Evolutionary conservation across 2,797 vertebrate genomes (phyloP), one percentile per base, ranked within the genome.

Genomic region (Pitangus sulphuratus): DNA sequence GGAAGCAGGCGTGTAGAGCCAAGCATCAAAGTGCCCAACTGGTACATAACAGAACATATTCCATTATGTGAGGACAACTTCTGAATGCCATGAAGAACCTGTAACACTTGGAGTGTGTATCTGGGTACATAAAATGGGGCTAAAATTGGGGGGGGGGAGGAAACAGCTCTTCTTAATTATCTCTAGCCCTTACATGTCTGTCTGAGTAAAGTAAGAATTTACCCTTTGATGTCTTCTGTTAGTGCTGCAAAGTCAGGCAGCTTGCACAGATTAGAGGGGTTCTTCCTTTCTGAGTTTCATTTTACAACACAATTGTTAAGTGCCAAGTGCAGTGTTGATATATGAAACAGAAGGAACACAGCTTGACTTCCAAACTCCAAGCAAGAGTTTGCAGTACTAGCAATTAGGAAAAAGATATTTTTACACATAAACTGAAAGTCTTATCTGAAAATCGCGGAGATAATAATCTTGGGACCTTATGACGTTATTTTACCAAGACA

Each of bases 371-470:
- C 74, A 90, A 86, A 87, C 39, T 89, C 53, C 56, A 75, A 39
- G 53, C 42, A 89, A 76, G 77, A 60, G 30, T 80, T 75, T 93
- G 81, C 53, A 77, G 71, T 60, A 39, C 30, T 68, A 50, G 71
- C 56, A 89, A 57, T 84, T 66, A 83, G 57, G 60, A 77, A 80
- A 50, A 80, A 74, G 53, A 18, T 80, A 84, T 44, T 95, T 91
- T 42, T 92, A 64, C 70, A 51, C 82, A 42, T 70, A 84, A 82
- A 82, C 74, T 51, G 20, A 48, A 70, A 44, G 31, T 68, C 75
- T 91, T 90, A 74, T 71, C 88, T 93, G 62, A 90, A 91, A 86
- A 82, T 97, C 85, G 44, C 42, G 33, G 70, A 85, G 90, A 91
- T 93, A 90, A 82, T 87, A 87, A 94, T 90, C 77, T 69, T 84